Evolutionary conservation across 2,113 vertebrate genomes (phyloP).

Genomic region (Sclerurus mexicanus): DNA sequence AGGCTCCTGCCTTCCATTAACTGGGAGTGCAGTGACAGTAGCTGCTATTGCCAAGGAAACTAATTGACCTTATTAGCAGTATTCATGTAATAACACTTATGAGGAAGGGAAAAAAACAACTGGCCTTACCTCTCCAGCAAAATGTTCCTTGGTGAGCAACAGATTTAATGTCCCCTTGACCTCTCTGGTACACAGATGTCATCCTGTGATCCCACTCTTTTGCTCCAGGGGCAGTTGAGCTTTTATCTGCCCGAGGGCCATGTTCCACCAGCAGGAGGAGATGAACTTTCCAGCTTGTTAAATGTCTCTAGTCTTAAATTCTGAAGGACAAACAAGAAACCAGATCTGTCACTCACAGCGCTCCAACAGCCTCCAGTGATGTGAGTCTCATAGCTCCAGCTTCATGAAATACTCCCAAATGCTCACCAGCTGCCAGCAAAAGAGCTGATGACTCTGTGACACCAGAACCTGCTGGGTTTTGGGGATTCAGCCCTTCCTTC

Average conservation of each 20-base stretch:
- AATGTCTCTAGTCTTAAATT: background rate
- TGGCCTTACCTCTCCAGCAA: background rate
- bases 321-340: background rate
- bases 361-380: background rate
- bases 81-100: background rate
- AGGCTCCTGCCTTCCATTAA: background rate
- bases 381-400: background rate
- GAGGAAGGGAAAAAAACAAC: background rate
- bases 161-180: background rate
- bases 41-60: slow-evolving; percentile 20
- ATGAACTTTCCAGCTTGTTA: background rate
- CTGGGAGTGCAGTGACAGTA: accelerated
- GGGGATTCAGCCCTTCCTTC: background rate
- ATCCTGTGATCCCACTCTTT: background rate
- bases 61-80: background rate
- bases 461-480: background rate
- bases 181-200: background rate
- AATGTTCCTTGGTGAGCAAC: background rate
- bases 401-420: background rate
- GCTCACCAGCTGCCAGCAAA: background rate
- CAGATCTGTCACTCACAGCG: background rate
- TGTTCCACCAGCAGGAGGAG: background rate
- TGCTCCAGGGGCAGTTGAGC: background rate
- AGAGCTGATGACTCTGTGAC: background rate
- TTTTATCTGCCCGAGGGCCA: background rate